phyloP scores from a whole-genome alignment of 2,797 vertebrate genomes.

The Martes flavigula region DNA sequence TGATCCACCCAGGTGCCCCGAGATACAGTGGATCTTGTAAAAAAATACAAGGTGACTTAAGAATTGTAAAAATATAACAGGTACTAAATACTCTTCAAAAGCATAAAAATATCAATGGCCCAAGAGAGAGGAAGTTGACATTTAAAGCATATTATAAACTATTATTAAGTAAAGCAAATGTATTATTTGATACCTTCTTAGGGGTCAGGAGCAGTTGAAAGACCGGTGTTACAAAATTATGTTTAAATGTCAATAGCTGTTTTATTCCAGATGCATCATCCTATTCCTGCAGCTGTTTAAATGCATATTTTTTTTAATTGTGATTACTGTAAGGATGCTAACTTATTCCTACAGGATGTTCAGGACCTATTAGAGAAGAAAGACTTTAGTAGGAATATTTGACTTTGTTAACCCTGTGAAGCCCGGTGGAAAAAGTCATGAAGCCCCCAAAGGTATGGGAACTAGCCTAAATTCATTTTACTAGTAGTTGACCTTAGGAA shows the following conservation, averaged over 20 bases:
- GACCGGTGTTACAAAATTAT: slow-evolving; percentile 47
- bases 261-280: slow-evolving; percentile 50
- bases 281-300: slow-evolving; percentile 20
- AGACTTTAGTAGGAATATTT: neutral
- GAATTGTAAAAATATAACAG: slow-evolving; percentile 31
- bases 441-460: neutral
- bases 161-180: slow-evolving; percentile 43
- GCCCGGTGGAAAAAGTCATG: neutral
- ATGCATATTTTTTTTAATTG: neutral
- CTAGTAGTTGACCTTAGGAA: neutral
- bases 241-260: slow-evolving; percentile 63
- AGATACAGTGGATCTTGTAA: slow-evolving; percentile 19
- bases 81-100: slow-evolving; percentile 1
- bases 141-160: slow-evolving; percentile 62
- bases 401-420: slow-evolving; percentile 24
- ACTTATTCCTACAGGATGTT: neutral
- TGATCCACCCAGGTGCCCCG: too few species aligned
- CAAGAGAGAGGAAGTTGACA: slow-evolving; percentile 43
- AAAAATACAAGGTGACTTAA: neutral
- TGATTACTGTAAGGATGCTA: slow-evolving; percentile 1
- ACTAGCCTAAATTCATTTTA: neutral
- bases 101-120: slow-evolving; percentile 7
- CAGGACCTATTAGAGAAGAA: neutral
- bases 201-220: slow-evolving; percentile 26
- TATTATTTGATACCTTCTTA: slow-evolving; percentile 49